These are phyloP conservation scores for Phalacrocorax pelagicus DNA, from an alignment of 2,113 vertebrate genomes.

Conservation along the genomic window DNA sequence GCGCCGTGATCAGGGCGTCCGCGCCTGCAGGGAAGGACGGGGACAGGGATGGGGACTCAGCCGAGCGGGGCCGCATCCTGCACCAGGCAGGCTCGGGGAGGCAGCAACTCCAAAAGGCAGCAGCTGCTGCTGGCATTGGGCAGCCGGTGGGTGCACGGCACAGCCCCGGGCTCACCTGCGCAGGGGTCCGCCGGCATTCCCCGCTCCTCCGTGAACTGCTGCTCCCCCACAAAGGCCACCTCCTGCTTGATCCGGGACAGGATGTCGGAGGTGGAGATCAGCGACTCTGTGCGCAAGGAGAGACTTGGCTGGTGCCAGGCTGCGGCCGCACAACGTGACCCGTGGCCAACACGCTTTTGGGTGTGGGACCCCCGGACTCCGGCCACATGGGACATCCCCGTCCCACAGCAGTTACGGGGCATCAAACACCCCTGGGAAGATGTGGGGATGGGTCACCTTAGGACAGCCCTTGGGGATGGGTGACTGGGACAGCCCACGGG, in stretches of 20 bases:
- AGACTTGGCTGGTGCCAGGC: neutral
- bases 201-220: conserved; percentile 70
- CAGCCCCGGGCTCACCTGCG: conserved; percentile 36
- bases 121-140: fast-evolving
- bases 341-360: fast-evolving
- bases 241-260: conserved; percentile 82
- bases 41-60: neutral
- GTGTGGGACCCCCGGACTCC: fast-evolving
- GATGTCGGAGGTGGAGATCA: conserved; percentile 77
- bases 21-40: neutral
- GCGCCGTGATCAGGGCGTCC: conserved; percentile 25
- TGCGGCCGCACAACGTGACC: fast-evolving
- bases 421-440: too few species aligned
- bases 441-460: fast-evolving
- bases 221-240: conserved; percentile 70
- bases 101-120: neutral
- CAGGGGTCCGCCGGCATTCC: conserved; percentile 64
- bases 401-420: neutral
- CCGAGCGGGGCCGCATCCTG: neutral
- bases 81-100: neutral
- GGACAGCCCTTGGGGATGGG: neutral
- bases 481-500: neutral
- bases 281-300: conserved; percentile 54
- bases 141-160: fast-evolving
- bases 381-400: fast-evolving